Percentiles rank a stretch among this genome's conserved stretches.
Evolutionary conservation across 2,888 invertebrate genomes (phyloP).

Genomic region (Cryptus viduatorius): DNA sequence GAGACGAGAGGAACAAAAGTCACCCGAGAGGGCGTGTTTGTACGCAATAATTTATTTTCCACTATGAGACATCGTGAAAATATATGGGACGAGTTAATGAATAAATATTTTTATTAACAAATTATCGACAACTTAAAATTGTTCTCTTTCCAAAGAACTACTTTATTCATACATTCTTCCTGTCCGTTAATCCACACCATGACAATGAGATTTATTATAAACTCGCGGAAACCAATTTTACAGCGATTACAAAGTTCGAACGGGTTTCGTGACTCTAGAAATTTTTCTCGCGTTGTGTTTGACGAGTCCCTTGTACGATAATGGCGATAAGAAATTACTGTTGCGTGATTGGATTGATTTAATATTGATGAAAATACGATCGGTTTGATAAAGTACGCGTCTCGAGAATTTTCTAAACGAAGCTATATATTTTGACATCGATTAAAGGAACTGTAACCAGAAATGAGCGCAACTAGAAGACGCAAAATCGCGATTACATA

Average conservation of each 20-base stretch:
- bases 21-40: conserved; percentile 38
- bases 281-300: conserved; percentile 21
- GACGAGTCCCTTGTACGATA: background rate
- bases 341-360: background rate
- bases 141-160: background rate
- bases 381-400: background rate
- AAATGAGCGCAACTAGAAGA: background rate
- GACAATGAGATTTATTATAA: background rate
- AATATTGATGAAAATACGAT: background rate
- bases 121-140: background rate
- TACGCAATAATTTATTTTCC: background rate
- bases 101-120: background rate
- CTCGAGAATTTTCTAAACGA: background rate
- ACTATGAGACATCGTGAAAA: background rate
- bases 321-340: conserved; percentile 9
- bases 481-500: background rate
- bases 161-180: conserved; percentile 6
- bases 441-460: background rate
- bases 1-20: conserved; percentile 27
- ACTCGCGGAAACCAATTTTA: background rate
- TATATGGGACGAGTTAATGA: background rate
- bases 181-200: background rate
- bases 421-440: background rate
- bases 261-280: background rate
- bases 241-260: background rate